A percentile compares a stretch with the other conserved stretches of the same genome.
Evolutionary conservation across 1,140 invertebrate genomes (phyloP).

Genomic region (Cyrtorhinus lividipennis): DNA sequence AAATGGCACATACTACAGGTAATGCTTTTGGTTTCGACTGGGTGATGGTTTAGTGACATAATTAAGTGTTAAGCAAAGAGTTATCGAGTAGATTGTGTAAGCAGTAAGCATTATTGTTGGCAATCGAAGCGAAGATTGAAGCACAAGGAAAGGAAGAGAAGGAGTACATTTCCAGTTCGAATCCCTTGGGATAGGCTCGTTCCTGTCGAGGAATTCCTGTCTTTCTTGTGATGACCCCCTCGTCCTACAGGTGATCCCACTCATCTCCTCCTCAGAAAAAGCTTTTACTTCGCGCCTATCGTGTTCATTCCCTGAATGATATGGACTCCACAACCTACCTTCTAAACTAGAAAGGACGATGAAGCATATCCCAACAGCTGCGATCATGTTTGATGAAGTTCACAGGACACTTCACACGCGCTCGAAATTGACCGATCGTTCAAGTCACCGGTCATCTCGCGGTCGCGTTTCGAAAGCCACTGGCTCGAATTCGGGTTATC

Average conservation of each 20-base stretch:
- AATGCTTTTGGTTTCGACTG: no score
- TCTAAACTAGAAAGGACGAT: background rate
- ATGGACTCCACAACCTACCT: background rate
- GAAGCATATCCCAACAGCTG: background rate
- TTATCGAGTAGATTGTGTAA: no score
- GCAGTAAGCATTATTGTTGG: no score
- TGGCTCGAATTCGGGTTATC: background rate
- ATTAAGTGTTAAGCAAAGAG: no score
- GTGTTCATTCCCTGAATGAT: background rate
- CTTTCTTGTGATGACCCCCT: background rate
- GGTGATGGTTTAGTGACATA: no score
- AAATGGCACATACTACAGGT: no score
- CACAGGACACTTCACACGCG: slow-evolving; percentile 6
- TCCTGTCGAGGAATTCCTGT: background rate
- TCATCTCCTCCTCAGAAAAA: background rate
- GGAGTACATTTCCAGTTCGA: no score
- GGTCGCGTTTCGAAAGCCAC: background rate
- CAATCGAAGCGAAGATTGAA: no score
- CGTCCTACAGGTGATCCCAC: background rate
- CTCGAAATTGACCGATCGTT: background rate
- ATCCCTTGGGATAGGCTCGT: no score
- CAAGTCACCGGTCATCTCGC: slow-evolving; percentile 6
- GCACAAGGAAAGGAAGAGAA: no score
- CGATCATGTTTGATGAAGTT: background rate
- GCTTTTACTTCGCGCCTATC: no score